Evolutionary conservation across 2,888 invertebrate species (phyloP).

Genomic region (Congeria kusceri): DNA sequence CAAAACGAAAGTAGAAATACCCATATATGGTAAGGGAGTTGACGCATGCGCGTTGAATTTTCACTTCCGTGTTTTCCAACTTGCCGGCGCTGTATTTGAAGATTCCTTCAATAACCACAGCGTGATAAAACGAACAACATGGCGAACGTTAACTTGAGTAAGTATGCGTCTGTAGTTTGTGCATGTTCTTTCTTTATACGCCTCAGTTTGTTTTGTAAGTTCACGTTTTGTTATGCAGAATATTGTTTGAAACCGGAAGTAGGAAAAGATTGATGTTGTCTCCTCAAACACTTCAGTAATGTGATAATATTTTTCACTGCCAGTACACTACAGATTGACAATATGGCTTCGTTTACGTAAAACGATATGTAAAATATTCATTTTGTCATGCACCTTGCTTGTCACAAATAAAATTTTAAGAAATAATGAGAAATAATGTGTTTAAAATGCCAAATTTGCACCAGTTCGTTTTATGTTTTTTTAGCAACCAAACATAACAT

Average conservation of each 20-base stretch:
- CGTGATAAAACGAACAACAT: not conserved
- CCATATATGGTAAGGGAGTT: conserved; percentile 20
- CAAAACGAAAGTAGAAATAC: conserved; percentile 35
- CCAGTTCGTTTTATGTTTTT: too few species aligned
- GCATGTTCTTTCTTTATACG: not conserved
- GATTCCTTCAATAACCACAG: not conserved
- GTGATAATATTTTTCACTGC: too few species aligned
- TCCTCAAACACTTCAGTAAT: too few species aligned
- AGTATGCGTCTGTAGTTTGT: conserved; percentile 1
- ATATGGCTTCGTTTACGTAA: too few species aligned
- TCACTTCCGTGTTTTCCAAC: conserved; percentile 44
- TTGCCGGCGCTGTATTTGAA: not conserved
- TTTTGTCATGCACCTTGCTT: too few species aligned
- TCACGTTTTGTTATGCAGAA: not conserved
- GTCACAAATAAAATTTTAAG: too few species aligned
- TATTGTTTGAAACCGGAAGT: conserved; percentile 35
- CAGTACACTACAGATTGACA: too few species aligned
- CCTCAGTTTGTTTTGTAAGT: not conserved
- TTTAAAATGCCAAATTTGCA: too few species aligned
- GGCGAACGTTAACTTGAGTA: conserved; percentile 16
- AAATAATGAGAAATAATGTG: too few species aligned
- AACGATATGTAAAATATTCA: too few species aligned
- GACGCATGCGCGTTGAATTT: conserved; percentile 43
- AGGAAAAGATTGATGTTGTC: conserved; percentile 27
- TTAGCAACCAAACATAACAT: too few species aligned